phyloP scores from a whole-genome alignment of 2,797 vertebrate species.

The Arctocebus calabarensis region DNA sequence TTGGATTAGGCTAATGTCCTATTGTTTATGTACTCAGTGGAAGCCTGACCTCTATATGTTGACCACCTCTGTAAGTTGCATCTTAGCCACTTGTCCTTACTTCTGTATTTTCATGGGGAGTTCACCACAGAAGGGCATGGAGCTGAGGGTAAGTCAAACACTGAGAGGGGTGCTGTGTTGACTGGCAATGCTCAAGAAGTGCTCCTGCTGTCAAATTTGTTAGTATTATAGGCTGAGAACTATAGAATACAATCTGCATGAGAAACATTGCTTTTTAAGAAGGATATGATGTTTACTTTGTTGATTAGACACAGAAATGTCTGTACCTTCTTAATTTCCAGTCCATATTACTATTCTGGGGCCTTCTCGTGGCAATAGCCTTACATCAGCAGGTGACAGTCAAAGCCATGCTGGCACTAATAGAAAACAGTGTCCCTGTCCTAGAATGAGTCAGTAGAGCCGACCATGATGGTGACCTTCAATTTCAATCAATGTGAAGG shows the following conservation, averaged over 20 bases:
- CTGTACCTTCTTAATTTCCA: background rate
- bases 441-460: background rate
- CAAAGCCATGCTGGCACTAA: background rate
- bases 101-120: background rate
- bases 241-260: rapidly evolving
- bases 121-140: background rate
- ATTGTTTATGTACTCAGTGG: too few relatives aligned
- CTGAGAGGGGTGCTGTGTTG: background rate
- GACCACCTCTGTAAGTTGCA: too few relatives aligned
- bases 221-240: background rate
- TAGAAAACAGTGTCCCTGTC: background rate
- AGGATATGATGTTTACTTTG: background rate
- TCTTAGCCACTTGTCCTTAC: too few relatives aligned
- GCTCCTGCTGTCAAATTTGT: background rate
- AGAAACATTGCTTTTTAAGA: background rate
- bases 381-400: background rate
- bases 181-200: rapidly evolving
- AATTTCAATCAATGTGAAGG: background rate
- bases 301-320: background rate
- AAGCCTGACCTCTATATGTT: too few relatives aligned
- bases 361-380: too few relatives aligned
- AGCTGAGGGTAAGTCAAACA: background rate
- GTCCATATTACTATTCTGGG: background rate
- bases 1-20: too few relatives aligned
- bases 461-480: background rate